Evolutionary conservation across 2,888 invertebrate species (phyloP).

Genomic region (Koerneria pararmatus): DNA sequence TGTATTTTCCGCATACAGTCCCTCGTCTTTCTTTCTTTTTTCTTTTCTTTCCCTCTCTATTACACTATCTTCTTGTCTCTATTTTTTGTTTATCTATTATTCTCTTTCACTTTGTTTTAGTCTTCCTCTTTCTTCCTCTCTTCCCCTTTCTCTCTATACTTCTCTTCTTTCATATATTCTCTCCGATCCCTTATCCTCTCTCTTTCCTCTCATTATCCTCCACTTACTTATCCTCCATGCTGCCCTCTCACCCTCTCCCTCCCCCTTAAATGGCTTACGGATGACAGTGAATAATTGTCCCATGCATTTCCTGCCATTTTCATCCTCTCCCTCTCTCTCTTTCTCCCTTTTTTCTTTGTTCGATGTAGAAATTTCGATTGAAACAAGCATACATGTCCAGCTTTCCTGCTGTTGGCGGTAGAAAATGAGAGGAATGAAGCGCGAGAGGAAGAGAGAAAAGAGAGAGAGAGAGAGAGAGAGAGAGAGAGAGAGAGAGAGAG

Average conservation of each 20-base stretch:
- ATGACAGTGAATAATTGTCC: slow-evolving; percentile 1
- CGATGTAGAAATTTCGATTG: no score
- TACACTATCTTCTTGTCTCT: background rate
- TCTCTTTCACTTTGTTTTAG: background rate
- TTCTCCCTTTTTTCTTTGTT: background rate
- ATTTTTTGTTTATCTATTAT: background rate
- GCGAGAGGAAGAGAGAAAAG: no score
- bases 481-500: background rate
- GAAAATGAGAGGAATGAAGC: no score
- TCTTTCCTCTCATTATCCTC: background rate
- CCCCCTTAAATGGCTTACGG: background rate
- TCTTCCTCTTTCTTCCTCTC: background rate
- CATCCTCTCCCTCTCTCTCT: background rate
- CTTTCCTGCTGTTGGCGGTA: no score
- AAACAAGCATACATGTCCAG: no score
- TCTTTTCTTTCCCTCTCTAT: background rate
- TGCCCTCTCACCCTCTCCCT: background rate
- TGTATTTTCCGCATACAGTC: no score
- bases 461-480: slow-evolving; percentile 1
- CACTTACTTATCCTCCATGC: background rate
- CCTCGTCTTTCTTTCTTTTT: background rate
- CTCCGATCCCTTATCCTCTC: slow-evolving; percentile 6
- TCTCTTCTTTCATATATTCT: background rate
- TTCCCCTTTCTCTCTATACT: background rate
- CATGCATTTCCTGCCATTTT: slow-evolving; percentile 9